A percentile compares a stretch with the other conserved stretches of the same genome.
These are phyloP conservation scores for Penaeus vannamei DNA, from an alignment of 1,140 invertebrate species.

Conservation along the genomic window DNA sequence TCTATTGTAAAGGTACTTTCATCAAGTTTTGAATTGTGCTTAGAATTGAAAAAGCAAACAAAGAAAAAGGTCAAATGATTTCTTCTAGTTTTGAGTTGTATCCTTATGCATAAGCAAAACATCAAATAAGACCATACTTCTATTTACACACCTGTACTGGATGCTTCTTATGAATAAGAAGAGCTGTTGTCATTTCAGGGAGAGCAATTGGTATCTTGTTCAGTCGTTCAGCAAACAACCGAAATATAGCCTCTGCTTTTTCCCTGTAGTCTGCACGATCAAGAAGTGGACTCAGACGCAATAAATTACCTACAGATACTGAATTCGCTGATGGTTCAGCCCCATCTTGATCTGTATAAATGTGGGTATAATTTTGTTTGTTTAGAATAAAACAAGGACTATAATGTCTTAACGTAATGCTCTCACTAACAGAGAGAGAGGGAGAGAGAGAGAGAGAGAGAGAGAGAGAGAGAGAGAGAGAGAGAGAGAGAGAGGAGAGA, in stretches of 20 bases:
- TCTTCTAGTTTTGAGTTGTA: background rate
- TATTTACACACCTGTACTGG: slow-evolving; percentile 72
- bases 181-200: slow-evolving; percentile 84
- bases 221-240: slow-evolving; percentile 78
- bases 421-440: too few species aligned
- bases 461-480: too few species aligned
- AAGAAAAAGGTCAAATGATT: background rate
- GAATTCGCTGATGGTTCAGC: slow-evolving; percentile 94
- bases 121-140: background rate
- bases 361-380: slow-evolving; percentile 53
- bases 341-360: slow-evolving; percentile 88
- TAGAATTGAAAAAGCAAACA: background rate
- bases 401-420: too few species aligned
- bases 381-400: background rate
- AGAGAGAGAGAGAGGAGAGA: too few species aligned
- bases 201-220: slow-evolving; percentile 78
- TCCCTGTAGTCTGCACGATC: slow-evolving; percentile 75
- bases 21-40: too few species aligned
- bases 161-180: slow-evolving; percentile 80
- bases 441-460: too few species aligned
- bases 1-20: too few species aligned
- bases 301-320: slow-evolving; percentile 86
- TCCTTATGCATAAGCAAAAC: background rate
- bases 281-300: slow-evolving; percentile 81
- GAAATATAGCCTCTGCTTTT: slow-evolving; percentile 78